Base-by-base conservation (phyloP, 2,113 vertebrate genomes). In the Ptychochromis oligacanthus region DNA sequence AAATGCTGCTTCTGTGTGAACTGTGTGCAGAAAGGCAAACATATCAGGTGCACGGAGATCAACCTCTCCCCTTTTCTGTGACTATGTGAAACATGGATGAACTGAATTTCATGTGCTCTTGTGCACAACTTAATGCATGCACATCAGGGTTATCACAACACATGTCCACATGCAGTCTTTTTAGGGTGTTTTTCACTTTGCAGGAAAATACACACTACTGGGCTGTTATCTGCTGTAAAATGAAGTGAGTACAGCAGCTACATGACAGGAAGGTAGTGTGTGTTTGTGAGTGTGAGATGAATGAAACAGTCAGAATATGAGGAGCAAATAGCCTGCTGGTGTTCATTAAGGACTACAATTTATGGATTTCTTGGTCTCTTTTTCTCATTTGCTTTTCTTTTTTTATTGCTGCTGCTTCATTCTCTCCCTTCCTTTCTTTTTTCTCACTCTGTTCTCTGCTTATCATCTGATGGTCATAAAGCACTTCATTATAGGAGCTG, bases 401-500 rank as follows among this genome's bases (percentile, higher is more conserved):
- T 20, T 10, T 64, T 40, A 65, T 65, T 24, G 22, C 62, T 43
- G 62, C 22, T 43, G 62, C 62, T 43, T 54, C 18, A n/a, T 54
- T 40, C 7, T 65, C 61, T 40, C 12, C 22, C n/a, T 43, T 43
- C 36, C n/a, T 43, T 40, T 64, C 28, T 34, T 36, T 65, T 31
- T 54, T 67, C 20, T 15, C 15, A 3, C 28, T 79, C 55, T 54
- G 14, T 12, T 79, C 61, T 79, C 80, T 52, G 15, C 81, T 56
- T 40, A 58, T 75, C 11, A 85, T 89, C 80, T 38, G 15, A 28
- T 58, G 55, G 85, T 15, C 82, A 34, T 80, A 74, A 61, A 79
- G 64, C 85, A 80, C 79, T 91, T 91, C 87, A 92, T 93, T 93
- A 92, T 61, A 75, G 65, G 70, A 82, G 82, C 89, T 60, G 75